Conservation (phyloP, 2,888 invertebrate species). For the Campopleginae sp. region DNA sequence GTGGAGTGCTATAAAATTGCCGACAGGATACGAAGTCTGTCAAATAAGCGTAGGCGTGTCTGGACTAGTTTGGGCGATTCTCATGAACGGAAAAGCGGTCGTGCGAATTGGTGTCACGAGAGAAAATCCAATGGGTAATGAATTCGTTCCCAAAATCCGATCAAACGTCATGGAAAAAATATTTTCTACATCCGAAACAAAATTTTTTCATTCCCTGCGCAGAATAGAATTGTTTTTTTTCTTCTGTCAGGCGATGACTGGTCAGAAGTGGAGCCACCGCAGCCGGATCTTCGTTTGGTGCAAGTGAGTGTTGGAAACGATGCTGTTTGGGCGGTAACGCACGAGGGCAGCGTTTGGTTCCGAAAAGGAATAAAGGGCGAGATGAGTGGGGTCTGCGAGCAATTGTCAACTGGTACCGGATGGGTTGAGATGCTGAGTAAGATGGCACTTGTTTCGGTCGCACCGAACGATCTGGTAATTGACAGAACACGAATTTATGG, state of each 20-base stretch:
- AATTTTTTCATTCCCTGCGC: background rate
- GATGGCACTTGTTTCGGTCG: conserved; percentile 93
- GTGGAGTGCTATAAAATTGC: conserved; percentile 92
- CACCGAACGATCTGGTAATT: conserved; percentile 92
- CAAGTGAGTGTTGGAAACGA: conserved; percentile 93
- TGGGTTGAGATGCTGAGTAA: conserved; percentile 96
- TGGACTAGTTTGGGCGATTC: conserved; percentile 94
- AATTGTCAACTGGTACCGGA: conserved; percentile 91
- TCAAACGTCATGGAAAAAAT: background rate
- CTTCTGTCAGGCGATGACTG: conserved; percentile 88
- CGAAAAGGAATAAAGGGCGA: conserved; percentile 90
- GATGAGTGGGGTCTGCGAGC: conserved; percentile 90
- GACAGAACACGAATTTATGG: conserved; percentile 45
- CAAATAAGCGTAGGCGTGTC: conserved; percentile 94
- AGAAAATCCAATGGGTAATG: conserved; percentile 88
- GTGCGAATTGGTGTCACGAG: conserved; percentile 94
- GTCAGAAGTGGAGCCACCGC: conserved; percentile 92
- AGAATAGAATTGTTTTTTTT: background rate
- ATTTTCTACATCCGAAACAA: background rate
- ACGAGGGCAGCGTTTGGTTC: conserved; percentile 95
- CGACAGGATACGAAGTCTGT: conserved; percentile 92
- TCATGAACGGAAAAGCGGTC: conserved; percentile 93
- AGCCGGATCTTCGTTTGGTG: conserved; percentile 88
- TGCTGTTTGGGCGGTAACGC: conserved; percentile 91
- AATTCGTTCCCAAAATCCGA: background rate